Evolutionary conservation across 2,888 invertebrate species (phyloP).

Genomic region (Notodonta dromedarius): DNA sequence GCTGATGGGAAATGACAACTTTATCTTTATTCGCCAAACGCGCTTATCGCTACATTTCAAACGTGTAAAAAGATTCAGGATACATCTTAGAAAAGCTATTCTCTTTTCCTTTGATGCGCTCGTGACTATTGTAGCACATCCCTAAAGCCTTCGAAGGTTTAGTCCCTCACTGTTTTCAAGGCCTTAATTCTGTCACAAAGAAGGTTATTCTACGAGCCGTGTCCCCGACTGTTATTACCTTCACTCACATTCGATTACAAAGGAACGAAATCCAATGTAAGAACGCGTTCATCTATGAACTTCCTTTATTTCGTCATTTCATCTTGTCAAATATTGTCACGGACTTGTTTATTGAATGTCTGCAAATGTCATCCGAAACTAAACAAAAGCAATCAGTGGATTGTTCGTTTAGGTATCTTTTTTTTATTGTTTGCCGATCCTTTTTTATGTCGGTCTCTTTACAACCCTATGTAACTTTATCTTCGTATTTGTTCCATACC

Average conservation of each 20-base stretch:
- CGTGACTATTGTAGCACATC: too few relatives aligned
- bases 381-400: slow-evolving; percentile 5
- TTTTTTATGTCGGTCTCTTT: slow-evolving; percentile 2
- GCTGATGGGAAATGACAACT: too few relatives aligned
- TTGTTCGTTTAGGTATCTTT: slow-evolving; percentile 6
- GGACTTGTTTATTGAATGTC: slow-evolving; percentile 7
- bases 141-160: too few relatives aligned
- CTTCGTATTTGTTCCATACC: background rate
- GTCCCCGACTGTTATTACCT: slow-evolving; percentile 33
- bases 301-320: slow-evolving; percentile 20
- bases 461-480: background rate
- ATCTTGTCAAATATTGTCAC: slow-evolving; percentile 12
- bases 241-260: slow-evolving; percentile 36
- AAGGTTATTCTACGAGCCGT: slow-evolving; percentile 22
- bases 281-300: slow-evolving; percentile 29
- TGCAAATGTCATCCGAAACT: slow-evolving; percentile 5
- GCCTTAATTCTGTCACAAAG: slow-evolving; percentile 23
- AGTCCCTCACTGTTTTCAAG: slow-evolving; percentile 2
- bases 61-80: too few relatives aligned
- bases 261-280: slow-evolving; percentile 20
- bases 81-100: too few relatives aligned
- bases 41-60: too few relatives aligned
- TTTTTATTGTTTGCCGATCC: slow-evolving; percentile 3
- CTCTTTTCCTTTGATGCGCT: too few relatives aligned
- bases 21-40: too few relatives aligned